phyloP scores from a whole-genome alignment of 2,797 vertebrate species.

The Pogoniulus pusillus region DNA sequence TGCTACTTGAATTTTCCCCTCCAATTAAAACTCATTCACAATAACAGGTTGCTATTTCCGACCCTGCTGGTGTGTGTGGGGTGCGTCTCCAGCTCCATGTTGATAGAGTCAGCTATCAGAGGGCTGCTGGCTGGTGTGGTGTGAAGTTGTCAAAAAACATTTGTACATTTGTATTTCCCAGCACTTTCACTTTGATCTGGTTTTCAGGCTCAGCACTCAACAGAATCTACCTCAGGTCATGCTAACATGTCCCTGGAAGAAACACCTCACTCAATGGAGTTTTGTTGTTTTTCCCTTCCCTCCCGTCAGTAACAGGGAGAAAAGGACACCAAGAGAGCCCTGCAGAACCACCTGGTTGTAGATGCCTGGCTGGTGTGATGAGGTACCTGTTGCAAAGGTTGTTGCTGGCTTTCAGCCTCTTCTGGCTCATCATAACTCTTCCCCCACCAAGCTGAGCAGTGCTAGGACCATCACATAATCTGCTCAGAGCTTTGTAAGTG shows the following conservation, averaged over 20 bases:
- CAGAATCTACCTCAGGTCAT: constrained; percentile 53
- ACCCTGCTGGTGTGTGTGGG: not conserved
- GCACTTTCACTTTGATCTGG: constrained; percentile 65
- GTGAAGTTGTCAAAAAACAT: constrained; percentile 45
- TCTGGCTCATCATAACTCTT: not conserved
- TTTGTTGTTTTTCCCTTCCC: not conserved
- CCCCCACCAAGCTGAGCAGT: not conserved
- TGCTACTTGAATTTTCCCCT: not conserved
- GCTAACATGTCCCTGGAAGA: constrained; percentile 35
- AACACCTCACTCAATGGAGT: not conserved
- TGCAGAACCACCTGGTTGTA: not conserved
- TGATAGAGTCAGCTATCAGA: not conserved
- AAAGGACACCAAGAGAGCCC: not conserved
- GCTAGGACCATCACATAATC: not conserved
- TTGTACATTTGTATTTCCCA: constrained; percentile 46
- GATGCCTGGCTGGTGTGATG: not conserved
- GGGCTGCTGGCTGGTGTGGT: constrained; percentile 29
- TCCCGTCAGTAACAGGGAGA: not conserved
- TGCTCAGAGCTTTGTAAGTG: not conserved
- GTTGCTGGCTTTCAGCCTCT: not conserved
- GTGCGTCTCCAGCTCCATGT: not conserved
- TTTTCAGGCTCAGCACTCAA: constrained; percentile 13
- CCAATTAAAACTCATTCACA: not conserved
- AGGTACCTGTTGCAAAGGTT: not conserved
- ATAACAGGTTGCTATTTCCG: not conserved